phyloP scores from a whole-genome alignment of 2,888 invertebrate species.

The Cylindroiulus punctatus region DNA sequence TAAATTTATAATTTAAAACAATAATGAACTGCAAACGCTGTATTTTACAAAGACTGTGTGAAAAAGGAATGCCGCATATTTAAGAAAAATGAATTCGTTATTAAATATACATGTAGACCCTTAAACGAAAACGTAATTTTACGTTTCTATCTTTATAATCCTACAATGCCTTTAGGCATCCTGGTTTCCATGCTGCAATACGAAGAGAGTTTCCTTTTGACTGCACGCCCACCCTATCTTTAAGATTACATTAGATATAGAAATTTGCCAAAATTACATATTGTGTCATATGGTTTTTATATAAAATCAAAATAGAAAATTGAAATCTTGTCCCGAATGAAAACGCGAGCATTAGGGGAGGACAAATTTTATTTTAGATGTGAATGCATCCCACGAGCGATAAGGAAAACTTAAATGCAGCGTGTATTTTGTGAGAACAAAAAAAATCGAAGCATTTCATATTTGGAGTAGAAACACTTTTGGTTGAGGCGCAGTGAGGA shows the following conservation, averaged over 20 bases:
- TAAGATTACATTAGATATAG: conserved; percentile 20
- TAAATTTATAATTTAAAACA: too few relatives aligned
- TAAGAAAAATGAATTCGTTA: not conserved
- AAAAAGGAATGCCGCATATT: too few relatives aligned
- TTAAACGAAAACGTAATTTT: not conserved
- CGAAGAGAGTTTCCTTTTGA: not conserved
- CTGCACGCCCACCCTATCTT: not conserved
- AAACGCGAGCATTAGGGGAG: not conserved
- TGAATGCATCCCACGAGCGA: not conserved
- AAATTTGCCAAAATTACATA: conserved; percentile 33
- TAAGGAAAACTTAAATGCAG: conserved; percentile 47
- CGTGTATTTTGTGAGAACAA: not conserved
- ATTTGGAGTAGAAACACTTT: conserved; percentile 47
- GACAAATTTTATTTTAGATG: not conserved
- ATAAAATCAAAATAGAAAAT: conserved; percentile 29
- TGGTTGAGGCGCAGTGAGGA: conserved; percentile 33
- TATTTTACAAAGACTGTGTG: too few relatives aligned
- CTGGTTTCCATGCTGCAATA: not conserved
- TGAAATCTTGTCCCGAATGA: conserved; percentile 23
- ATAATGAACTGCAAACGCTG: too few relatives aligned
- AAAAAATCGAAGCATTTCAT: conserved; percentile 40
- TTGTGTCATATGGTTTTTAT: conserved; percentile 38
- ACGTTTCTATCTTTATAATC: not conserved
- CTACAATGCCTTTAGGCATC: not conserved
- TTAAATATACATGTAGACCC: not conserved